These are phyloP conservation scores for Myzus persicae DNA, from an alignment of 1,140 invertebrate genomes.

Conservation along the genomic window DNA sequence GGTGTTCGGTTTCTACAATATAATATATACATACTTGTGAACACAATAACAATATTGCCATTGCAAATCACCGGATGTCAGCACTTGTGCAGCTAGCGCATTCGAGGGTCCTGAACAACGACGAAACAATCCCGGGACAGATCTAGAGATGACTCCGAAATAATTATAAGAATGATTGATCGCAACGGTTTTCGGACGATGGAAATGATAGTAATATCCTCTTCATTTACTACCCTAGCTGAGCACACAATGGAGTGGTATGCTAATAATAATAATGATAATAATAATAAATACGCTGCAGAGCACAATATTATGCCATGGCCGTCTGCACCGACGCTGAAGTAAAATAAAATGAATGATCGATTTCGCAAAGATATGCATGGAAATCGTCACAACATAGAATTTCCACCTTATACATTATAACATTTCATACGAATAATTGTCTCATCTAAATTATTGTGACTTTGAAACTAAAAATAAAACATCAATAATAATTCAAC, in stretches of 20 bases:
- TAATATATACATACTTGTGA: neutral
- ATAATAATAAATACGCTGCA: neutral
- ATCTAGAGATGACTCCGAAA: neutral
- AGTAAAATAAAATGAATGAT: neutral
- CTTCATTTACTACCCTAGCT: neutral
- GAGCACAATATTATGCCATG: neutral
- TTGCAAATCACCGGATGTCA: neutral
- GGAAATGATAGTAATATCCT: neutral
- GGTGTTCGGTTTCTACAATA: neutral
- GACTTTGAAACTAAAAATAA: neutral
- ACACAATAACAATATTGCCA: neutral
- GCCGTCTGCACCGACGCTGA: neutral
- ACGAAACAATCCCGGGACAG: neutral
- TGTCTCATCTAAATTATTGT: neutral
- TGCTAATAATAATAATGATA: neutral
- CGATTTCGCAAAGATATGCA: neutral
- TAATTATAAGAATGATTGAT: constrained; percentile 42
- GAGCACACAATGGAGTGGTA: neutral
- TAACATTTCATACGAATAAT: neutral
- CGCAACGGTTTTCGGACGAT: neutral
- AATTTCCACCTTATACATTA: neutral
- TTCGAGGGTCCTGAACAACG: neutral
- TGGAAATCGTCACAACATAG: neutral
- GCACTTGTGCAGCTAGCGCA: neutral
- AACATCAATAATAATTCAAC: neutral